Percentiles rank a stretch among this genome's conserved stretches.
Conservation (phyloP, 2,888 invertebrate species). For the Melolontha melolontha region DNA sequence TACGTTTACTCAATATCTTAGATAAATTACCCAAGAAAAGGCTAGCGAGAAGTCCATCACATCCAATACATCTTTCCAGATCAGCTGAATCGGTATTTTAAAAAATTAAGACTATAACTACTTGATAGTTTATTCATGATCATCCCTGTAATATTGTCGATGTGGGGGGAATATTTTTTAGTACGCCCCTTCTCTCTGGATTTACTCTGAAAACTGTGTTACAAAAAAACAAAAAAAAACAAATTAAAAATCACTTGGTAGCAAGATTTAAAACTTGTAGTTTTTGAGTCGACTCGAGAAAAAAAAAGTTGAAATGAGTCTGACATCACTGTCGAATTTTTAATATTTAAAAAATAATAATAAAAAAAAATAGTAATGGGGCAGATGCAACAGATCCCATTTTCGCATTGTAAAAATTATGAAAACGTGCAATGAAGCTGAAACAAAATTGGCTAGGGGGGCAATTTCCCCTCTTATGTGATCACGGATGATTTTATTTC, state of each 20-base stretch:
- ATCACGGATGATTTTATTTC: conserved; percentile 14
- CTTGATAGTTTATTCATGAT: conserved; percentile 17
- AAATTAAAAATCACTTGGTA: conserved; percentile 12
- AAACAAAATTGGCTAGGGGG: neutral
- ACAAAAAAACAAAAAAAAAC: conserved; percentile 24
- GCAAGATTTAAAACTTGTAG: conserved; percentile 24
- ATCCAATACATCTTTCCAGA: conserved; percentile 95
- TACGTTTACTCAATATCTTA: conserved; percentile 83
- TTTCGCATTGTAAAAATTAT: conserved; percentile 10
- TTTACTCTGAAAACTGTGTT: conserved; percentile 34
- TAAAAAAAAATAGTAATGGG: conserved; percentile 13
- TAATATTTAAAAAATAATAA: conserved; percentile 11
- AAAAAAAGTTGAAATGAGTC: conserved; percentile 16
- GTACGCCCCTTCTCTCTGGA: neutral
- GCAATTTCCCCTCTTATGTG: conserved; percentile 15
- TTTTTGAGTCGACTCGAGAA: conserved; percentile 24
- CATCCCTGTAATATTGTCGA: conserved; percentile 17
- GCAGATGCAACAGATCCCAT: conserved; percentile 27
- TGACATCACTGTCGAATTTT: conserved; percentile 30
- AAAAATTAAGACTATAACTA: conserved; percentile 49
- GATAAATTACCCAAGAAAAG: conserved; percentile 95
- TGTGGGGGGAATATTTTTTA: conserved; percentile 11
- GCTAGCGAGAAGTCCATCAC: conserved; percentile 96
- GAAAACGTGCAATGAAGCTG: conserved; percentile 26
- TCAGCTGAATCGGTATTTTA: conserved; percentile 96